Conservation (phyloP, 1,140 invertebrate genomes). For the Diuraphis noxia region DNA sequence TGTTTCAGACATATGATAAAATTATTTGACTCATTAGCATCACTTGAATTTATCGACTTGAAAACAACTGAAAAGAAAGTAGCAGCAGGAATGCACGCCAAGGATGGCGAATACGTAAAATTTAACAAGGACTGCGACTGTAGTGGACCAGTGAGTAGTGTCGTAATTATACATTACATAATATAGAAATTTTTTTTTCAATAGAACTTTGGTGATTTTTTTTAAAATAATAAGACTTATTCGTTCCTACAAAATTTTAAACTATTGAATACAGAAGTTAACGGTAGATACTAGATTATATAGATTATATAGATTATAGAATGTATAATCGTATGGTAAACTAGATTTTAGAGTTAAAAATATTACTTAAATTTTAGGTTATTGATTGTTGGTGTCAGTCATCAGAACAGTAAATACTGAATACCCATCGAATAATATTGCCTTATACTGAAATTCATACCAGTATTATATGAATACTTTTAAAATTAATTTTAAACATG, state of each 20-base stretch:
- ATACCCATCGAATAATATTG: not conserved
- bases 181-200: not conserved
- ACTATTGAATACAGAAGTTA: not conserved
- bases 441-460: not conserved
- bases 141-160: constrained; percentile 70
- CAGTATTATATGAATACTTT: no score
- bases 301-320: no score
- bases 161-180: not conserved
- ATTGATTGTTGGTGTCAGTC: not conserved
- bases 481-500: no score
- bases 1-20: constrained; percentile 80
- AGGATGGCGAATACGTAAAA: constrained; percentile 91
- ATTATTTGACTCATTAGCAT: constrained; percentile 92
- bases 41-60: constrained; percentile 73
- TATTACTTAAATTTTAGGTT: not conserved
- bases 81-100: constrained; percentile 85
- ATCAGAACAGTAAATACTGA: not conserved
- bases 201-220: not conserved
- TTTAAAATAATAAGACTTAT: not conserved
- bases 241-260: not conserved
- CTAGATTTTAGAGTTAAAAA: not conserved
- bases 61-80: constrained; percentile 60
- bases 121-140: constrained; percentile 76
- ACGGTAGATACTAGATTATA: not conserved
- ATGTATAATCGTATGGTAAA: not conserved